Conservation (phyloP, 2,797 vertebrate species). For the Gallinago stenura region DNA sequence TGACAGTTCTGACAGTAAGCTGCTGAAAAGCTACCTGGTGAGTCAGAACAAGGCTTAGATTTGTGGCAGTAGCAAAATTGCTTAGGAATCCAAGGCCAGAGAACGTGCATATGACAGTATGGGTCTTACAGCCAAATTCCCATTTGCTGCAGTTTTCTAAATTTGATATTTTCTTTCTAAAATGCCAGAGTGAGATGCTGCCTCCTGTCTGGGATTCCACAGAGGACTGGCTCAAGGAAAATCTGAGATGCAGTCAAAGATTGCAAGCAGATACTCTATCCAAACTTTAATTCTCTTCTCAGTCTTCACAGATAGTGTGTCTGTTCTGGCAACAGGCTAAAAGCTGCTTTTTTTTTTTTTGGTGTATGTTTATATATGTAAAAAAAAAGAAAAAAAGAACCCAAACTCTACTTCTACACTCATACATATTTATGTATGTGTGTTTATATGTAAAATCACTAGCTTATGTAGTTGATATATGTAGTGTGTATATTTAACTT, state of each 20-base stretch:
- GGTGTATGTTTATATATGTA: neutral
- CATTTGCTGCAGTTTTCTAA: neutral
- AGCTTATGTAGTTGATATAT: neutral
- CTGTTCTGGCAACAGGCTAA: neutral
- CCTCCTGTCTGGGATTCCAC: neutral
- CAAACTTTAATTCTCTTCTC: neutral
- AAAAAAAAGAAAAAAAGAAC: neutral
- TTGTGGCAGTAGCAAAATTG: neutral
- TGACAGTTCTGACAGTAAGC: neutral
- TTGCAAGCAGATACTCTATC: neutral
- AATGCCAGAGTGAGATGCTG: neutral
- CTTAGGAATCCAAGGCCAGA: neutral
- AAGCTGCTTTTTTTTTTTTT: neutral
- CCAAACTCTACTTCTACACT: neutral
- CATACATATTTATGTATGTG: neutral
- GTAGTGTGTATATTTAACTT: neutral
- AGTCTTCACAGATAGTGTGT: neutral
- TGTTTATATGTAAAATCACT: neutral
- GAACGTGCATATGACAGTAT: neutral
- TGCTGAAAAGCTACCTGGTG: slow-evolving; percentile 10
- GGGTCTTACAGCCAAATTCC: neutral
- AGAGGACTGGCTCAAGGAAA: neutral
- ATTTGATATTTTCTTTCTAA: neutral
- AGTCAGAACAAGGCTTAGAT: neutral
- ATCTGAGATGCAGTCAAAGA: neutral